These are phyloP conservation scores for Penaeus monodon DNA, from an alignment of 2,888 invertebrate genomes.

Conservation along the genomic window DNA sequence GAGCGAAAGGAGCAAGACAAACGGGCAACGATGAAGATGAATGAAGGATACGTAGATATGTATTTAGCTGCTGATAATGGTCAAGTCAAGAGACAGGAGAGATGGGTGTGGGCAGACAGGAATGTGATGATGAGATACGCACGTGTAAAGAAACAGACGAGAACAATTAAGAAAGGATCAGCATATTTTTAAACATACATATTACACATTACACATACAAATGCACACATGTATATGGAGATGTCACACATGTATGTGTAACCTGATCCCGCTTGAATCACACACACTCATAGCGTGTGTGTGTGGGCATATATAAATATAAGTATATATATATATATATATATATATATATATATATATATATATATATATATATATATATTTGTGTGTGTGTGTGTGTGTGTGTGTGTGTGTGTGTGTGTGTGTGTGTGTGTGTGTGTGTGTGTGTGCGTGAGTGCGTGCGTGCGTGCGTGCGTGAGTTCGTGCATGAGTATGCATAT, in stretches of 20 bases:
- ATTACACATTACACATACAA: background rate
- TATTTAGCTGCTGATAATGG: too few relatives aligned
- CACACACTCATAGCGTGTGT: too few relatives aligned
- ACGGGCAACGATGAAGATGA: too few relatives aligned
- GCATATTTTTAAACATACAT: background rate
- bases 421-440: background rate
- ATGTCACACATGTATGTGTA: background rate
- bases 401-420: background rate
- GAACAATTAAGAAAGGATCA: background rate
- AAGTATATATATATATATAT: too few relatives aligned
- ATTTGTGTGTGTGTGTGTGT: background rate
- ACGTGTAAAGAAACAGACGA: slow-evolving; percentile 10
- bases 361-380: too few relatives aligned
- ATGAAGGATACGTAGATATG: too few relatives aligned
- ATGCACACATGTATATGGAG: background rate
- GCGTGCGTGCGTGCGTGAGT: background rate
- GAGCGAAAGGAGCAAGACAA: background rate
- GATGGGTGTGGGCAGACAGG: too few relatives aligned
- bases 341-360: too few relatives aligned
- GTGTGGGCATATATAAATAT: too few relatives aligned
- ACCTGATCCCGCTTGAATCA: too few relatives aligned
- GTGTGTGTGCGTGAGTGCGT: background rate
- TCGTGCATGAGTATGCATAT: background rate
- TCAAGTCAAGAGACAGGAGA: too few relatives aligned
- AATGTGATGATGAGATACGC: background rate